These are phyloP conservation scores for Felis chaus DNA, from an alignment of 2,113 vertebrate species.

Conservation along the genomic window DNA sequence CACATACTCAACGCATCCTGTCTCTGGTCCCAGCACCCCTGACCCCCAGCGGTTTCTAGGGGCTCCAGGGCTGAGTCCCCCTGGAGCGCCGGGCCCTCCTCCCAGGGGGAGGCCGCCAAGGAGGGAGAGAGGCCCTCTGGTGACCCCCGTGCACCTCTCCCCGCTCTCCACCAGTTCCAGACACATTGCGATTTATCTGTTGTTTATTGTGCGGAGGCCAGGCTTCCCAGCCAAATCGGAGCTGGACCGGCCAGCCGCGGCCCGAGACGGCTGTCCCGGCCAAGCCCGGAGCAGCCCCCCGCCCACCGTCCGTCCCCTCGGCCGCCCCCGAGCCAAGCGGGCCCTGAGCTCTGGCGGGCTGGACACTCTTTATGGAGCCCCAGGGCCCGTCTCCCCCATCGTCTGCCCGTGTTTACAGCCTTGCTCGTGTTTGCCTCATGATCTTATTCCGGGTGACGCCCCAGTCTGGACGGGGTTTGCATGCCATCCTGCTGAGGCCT, in stretches of 20 bases:
- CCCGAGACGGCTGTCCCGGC: constrained; percentile 62
- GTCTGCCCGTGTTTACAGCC: constrained; percentile 66
- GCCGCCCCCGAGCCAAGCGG: constrained; percentile 49
- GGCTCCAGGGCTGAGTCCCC: neutral
- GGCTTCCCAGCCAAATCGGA: constrained; percentile 69
- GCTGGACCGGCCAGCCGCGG: constrained; percentile 61
- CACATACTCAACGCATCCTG: neutral
- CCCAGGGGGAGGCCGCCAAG: neutral
- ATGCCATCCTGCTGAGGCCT: constrained; percentile 52
- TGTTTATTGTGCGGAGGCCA: constrained; percentile 75
- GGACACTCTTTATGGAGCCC: constrained; percentile 22
- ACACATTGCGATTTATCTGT: constrained; percentile 75
- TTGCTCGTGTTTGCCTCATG: constrained; percentile 30
- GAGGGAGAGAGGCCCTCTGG: constrained; percentile 33
- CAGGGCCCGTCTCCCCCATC: constrained; percentile 50
- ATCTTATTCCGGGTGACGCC: constrained; percentile 51
- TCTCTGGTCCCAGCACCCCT: neutral
- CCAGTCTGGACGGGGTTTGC: constrained; percentile 48
- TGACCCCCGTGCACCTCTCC: constrained; percentile 62
- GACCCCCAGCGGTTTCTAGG: neutral
- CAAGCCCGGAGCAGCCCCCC: constrained; percentile 71
- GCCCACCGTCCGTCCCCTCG: constrained; percentile 50
- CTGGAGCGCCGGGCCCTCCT: neutral
- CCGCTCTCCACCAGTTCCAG: constrained; percentile 59
- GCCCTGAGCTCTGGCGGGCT: constrained; percentile 57